Percentiles rank a stretch among this genome's conserved stretches.
Conservation (phyloP, 2,888 invertebrate species). For the Drosophila putrida region DNA sequence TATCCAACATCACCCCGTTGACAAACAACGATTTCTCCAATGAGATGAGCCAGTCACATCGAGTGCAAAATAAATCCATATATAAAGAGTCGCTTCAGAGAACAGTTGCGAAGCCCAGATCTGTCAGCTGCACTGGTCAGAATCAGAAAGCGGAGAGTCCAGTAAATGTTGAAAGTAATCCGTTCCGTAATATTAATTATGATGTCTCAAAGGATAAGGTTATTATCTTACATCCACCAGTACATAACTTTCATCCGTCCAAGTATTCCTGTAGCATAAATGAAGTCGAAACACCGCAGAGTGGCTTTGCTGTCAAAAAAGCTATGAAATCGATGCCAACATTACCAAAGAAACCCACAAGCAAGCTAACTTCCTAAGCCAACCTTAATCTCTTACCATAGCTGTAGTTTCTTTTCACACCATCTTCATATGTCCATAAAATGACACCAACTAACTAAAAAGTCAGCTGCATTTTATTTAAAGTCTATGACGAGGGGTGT, state of each 20-base stretch:
- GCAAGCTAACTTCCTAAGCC: constrained; percentile 3
- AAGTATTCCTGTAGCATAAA: constrained; percentile 45
- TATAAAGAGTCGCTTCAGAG: not conserved
- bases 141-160: not conserved
- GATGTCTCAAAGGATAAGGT: constrained; percentile 28
- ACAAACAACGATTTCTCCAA: not conserved
- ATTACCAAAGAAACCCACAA: not conserved
- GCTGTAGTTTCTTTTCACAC: constrained; percentile 37
- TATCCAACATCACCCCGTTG: not conserved
- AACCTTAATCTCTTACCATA: constrained; percentile 34
- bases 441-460: constrained; percentile 41
- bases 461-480: constrained; percentile 41
- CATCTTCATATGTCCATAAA: constrained; percentile 36
- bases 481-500: constrained; percentile 37
- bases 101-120: not conserved
- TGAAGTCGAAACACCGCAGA: not conserved
- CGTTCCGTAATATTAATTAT: constrained; percentile 23
- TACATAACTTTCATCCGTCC: constrained; percentile 44
- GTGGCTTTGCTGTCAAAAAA: too few relatives aligned
- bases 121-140: not conserved
- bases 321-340: not conserved
- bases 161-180: constrained; percentile 21
- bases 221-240: constrained; percentile 58
- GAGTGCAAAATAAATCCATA: not conserved
- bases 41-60: not conserved